Evolutionary conservation across 2,888 invertebrate genomes (phyloP).

Genomic region (Xylocampa areola): DNA sequence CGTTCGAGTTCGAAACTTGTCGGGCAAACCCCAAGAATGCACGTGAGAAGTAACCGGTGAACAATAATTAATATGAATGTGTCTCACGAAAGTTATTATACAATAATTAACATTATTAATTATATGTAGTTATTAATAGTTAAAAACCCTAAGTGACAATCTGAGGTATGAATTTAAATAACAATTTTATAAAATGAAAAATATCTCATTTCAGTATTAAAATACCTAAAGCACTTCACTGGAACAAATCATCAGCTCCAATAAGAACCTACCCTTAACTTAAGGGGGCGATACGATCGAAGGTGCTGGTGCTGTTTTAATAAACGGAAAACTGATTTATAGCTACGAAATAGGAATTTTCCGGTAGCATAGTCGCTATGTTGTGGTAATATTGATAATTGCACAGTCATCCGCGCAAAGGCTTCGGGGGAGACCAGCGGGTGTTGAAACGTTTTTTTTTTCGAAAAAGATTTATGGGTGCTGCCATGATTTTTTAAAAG

Average conservation of each 20-base stretch:
- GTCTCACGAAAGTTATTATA: too few species aligned
- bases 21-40: too few species aligned
- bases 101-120: too few species aligned
- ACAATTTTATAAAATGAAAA: too few species aligned
- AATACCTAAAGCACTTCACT: not conserved
- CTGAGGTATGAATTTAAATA: too few species aligned
- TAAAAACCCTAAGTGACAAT: too few species aligned
- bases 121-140: too few species aligned
- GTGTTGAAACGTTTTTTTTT: conserved; percentile 44
- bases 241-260: conserved; percentile 18
- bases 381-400: conserved; percentile 75
- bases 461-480: conserved; percentile 57
- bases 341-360: conserved; percentile 77
- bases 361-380: conserved; percentile 69
- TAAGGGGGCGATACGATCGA: conserved; percentile 68
- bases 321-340: conserved; percentile 86
- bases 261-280: conserved; percentile 36
- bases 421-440: conserved; percentile 38
- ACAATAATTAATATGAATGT: too few species aligned
- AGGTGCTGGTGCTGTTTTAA: conserved; percentile 80
- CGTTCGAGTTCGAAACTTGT: too few species aligned
- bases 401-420: conserved; percentile 80
- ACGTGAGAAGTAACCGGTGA: too few species aligned
- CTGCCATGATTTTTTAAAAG: conserved; percentile 38
- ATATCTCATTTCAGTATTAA: too few species aligned